Conservation (phyloP, 2,113 vertebrate genomes). For the Gobio gobio region DNA sequence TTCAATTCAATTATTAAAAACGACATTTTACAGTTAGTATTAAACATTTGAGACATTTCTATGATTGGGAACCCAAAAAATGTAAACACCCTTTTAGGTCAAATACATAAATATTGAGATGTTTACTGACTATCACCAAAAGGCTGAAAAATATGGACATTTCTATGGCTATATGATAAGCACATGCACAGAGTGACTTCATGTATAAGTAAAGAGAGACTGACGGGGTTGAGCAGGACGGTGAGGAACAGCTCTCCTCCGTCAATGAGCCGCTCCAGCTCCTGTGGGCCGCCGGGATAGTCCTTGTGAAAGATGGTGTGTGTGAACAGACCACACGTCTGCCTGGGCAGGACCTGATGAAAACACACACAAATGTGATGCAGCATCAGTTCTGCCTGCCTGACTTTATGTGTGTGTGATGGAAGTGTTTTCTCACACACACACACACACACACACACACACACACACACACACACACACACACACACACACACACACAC, state of each 20-base stretch:
- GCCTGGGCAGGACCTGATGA: slow-evolving; percentile 90
- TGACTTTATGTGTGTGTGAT: slow-evolving; percentile 56
- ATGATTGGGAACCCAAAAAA: too few relatives aligned
- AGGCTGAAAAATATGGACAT: neutral
- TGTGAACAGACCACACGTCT: slow-evolving; percentile 96
- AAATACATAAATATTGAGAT: neutral
- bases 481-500: slow-evolving; percentile 76
- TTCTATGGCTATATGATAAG: neutral
- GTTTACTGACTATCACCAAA: neutral
- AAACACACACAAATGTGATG: slow-evolving; percentile 40
- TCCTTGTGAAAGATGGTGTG: slow-evolving; percentile 99
- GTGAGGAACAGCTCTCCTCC: slow-evolving; percentile 97
- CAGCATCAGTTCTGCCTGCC: slow-evolving; percentile 57
- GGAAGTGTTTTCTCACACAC: slow-evolving; percentile 50
- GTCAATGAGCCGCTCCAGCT: slow-evolving; percentile 96
- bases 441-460: slow-evolving; percentile 73
- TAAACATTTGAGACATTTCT: too few relatives aligned
- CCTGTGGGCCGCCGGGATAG: slow-evolving; percentile 91
- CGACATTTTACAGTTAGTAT: too few relatives aligned
- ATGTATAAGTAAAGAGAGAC: slow-evolving; percentile 57
- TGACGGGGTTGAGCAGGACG: slow-evolving; percentile 93
- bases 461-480: slow-evolving; percentile 76
- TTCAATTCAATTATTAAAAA: neutral
- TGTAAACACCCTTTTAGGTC: too few relatives aligned
- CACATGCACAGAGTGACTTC: neutral